Base-by-base conservation (phyloP, 2,797 vertebrate genomes). In the Acipenser ruthenus region DNA sequence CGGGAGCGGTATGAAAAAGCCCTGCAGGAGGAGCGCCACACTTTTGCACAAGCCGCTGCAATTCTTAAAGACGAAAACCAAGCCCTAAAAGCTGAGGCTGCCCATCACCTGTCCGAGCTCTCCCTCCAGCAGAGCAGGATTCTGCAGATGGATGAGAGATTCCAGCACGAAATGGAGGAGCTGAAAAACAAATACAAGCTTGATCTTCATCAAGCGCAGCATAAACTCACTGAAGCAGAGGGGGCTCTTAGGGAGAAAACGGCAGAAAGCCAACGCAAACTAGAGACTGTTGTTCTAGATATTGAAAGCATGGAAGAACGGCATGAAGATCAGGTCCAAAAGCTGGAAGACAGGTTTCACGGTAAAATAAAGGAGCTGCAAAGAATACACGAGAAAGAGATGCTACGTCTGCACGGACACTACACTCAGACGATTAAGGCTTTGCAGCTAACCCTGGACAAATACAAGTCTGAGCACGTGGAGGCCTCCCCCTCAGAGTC, bases 321-420 rank as follows among this genome's bases (percentile, higher is more conserved):
- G 49, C 93, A 96, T 1, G 70, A 89, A 67, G 86, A 87, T 68
- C 90, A 94, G 10, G 83, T 95, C 69, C 87, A 83, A 58, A 87
- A 82, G 6, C 84, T 97, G 47, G 92, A 96, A 76, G 87, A 91
- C 48, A 89, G 89, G 63, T 95, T 95, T 77, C 89, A 92, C 65
- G 80, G 81, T 62, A 92, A 91, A 77, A 79, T 97, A 69, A 83
- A 85, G 68, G 89, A 95, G 69, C 85, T 98, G 13, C 91, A 92
- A 76, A 79, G 76, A 0, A 72, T 91, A 69, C 95, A 97, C 1
- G 67, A 84, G 50, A 86, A 93, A 67, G 94, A 98, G 77, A 81
- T 97, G n/a, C 84, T 90, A 70, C 84, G 86, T 4, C 77, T 97
- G 65, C 90, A 92, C 69, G 84, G 87, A 6, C 88, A 87, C 69